Evolutionary conservation across 2,888 invertebrate genomes (phyloP).

Genomic region (Bellardia bayeri): DNA sequence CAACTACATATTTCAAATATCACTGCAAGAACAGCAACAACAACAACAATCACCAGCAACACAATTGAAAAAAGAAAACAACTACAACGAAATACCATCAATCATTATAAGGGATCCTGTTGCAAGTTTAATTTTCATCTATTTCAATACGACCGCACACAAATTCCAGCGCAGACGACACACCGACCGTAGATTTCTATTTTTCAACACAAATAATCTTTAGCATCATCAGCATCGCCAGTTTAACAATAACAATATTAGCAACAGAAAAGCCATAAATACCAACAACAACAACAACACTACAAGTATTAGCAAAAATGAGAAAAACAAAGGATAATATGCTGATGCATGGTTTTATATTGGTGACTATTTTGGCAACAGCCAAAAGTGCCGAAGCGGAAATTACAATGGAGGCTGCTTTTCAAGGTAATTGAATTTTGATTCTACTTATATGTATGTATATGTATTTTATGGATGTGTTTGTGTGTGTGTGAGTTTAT

Average conservation of each 20-base stretch:
- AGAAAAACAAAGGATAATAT: constrained; percentile 77
- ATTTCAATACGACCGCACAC: constrained; percentile 37
- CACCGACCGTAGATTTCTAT: constrained; percentile 7
- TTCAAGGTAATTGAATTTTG: constrained; percentile 85
- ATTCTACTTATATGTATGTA: neutral
- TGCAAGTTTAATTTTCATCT: constrained; percentile 48
- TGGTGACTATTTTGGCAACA: constrained; percentile 80
- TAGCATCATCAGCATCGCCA: constrained; percentile 31
- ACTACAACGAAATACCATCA: constrained; percentile 54
- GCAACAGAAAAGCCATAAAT: neutral
- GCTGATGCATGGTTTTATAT: constrained; percentile 81
- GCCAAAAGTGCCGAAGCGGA: constrained; percentile 82
- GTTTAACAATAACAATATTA: constrained; percentile 39
- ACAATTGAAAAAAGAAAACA: neutral
- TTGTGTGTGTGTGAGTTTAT: neutral
- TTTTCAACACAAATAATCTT: constrained; percentile 10
- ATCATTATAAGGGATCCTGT: constrained; percentile 63
- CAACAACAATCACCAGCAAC: neutral
- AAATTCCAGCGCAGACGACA: constrained; percentile 7
- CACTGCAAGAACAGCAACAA: constrained; percentile 14
- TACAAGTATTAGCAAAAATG: constrained; percentile 63
- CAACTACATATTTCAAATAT: constrained; percentile 35
- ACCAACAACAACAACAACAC: constrained; percentile 40
- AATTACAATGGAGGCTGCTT: constrained; percentile 86
- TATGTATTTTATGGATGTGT: neutral